Base-by-base conservation (phyloP, 2,888 invertebrate genomes). In the Nipponacmea schrenckii region DNA sequence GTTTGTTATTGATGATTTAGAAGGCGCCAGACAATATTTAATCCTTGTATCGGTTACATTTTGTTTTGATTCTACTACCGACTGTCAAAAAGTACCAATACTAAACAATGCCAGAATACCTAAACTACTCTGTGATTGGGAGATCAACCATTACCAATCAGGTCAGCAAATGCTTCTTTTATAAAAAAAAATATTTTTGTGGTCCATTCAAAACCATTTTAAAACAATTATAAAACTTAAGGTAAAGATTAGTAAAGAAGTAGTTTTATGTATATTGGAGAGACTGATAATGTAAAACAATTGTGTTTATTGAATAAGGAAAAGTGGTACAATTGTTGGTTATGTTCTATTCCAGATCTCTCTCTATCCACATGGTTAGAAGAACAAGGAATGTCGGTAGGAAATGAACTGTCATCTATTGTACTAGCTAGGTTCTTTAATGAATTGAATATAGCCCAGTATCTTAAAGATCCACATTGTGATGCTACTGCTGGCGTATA, bases 401-500 rank as follows among this genome's bases (percentile, higher is more conserved):
- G 67, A n/a, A 31, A 68, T n/a, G 73, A 66, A 50, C 31, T 79
- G 4, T 68, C 77, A 31, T 62, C 73, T 20, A 64, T 77, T 12
- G 62, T 74, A 27, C 64, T 79, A 1, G 14, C 68, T n/a, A 62
- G 69, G 12, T 69, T 79, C 14, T 69, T 79, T 24, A 70, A 74
- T 20, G 69, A 76, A 27, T 69, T 79, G 10, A 71, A 68, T 10
- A 63, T 81, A 15, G 73, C 76, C 15, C 68, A 74, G 12, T 75
- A 75, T 62, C 71, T 76, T n/a, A 63, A 69, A 14, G 45, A 71
- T 14, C 69, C 74, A 4, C 67, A 67, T 24, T 81, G 81, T 74
- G 70, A 72, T 45, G 27, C 26, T 2, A 20, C 31, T 0, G 68
- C 72, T 12, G 27, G 62, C 12, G 67, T 75, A 0, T 81, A 76